phyloP scores from a whole-genome alignment of 2,888 invertebrate species.

The Hanleya hanleyi region DNA sequence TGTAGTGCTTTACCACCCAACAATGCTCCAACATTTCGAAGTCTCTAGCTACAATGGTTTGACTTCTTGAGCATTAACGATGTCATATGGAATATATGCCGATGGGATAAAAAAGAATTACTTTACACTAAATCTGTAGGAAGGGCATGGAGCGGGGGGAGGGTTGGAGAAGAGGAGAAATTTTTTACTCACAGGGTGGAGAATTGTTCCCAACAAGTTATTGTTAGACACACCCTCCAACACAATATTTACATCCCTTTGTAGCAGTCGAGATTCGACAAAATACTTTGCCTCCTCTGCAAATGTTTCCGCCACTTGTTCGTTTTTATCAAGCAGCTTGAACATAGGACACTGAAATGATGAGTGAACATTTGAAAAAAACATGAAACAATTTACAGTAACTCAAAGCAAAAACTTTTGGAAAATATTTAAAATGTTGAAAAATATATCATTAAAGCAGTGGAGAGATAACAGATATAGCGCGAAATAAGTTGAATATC shows the following conservation, averaged over 20 bases:
- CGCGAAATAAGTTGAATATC: too few relatives aligned
- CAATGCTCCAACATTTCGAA: too few relatives aligned
- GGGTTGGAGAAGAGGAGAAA: neutral
- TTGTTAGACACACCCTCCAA: conserved; percentile 94
- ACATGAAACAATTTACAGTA: neutral
- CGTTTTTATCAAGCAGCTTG: conserved; percentile 80
- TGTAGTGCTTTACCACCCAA: neutral
- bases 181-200: conserved; percentile 84
- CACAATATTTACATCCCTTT: conserved; percentile 83
- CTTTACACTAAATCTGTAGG: neutral
- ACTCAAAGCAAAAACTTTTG: too few relatives aligned
- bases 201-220: conserved; percentile 89
- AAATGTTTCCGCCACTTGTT: conserved; percentile 76
- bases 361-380: neutral
- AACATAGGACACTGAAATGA: conserved; percentile 77
- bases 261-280: conserved; percentile 91
- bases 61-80: too few relatives aligned
- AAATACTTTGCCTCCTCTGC: conserved; percentile 96
- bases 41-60: too few relatives aligned
- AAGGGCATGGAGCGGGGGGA: neutral
- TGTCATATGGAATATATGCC: too few relatives aligned
- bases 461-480: too few relatives aligned
- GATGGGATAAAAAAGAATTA: too few relatives aligned
- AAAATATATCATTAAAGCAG: too few relatives aligned
- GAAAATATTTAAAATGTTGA: too few relatives aligned